A percentile compares a stretch with the other conserved stretches of the same genome.
phyloP scores from a whole-genome alignment of 2,888 invertebrate genomes.

The Lasioglossum malachurum region DNA sequence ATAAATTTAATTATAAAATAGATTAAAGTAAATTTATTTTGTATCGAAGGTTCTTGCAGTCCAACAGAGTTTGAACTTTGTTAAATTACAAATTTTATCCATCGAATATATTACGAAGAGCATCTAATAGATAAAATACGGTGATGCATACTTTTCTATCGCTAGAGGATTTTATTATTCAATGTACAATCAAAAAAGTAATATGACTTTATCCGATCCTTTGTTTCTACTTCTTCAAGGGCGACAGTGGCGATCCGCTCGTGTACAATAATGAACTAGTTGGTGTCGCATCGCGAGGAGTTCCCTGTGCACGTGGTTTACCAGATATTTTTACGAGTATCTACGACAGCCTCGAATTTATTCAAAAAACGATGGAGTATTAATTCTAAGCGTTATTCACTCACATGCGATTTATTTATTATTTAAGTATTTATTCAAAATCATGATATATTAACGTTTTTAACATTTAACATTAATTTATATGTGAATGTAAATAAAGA shows the following conservation, averaged over 20 bases:
- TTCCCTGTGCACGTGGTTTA: not conserved
- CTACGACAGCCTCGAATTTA: not conserved
- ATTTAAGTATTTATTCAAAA: not conserved
- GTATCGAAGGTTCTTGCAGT: no score
- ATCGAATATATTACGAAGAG: no score
- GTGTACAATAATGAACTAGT: not conserved
- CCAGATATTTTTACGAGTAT: not conserved
- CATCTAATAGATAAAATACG: no score
- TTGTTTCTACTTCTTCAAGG: not conserved
- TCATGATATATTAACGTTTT: not conserved
- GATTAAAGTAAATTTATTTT: no score
- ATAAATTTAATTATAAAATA: no score
- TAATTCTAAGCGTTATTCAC: not conserved
- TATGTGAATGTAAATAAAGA: not conserved
- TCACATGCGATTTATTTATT: not conserved
- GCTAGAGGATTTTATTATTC: no score
- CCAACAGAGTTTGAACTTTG: no score
- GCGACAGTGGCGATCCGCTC: conserved; percentile 1
- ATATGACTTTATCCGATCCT: not conserved
- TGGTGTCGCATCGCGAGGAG: not conserved
- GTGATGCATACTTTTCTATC: no score
- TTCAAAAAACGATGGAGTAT: not conserved
- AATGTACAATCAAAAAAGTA: not conserved
- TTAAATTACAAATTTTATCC: no score
- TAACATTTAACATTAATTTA: not conserved